Conservation (phyloP, 2,113 vertebrate genomes). For the Lophura nycthemera region DNA sequence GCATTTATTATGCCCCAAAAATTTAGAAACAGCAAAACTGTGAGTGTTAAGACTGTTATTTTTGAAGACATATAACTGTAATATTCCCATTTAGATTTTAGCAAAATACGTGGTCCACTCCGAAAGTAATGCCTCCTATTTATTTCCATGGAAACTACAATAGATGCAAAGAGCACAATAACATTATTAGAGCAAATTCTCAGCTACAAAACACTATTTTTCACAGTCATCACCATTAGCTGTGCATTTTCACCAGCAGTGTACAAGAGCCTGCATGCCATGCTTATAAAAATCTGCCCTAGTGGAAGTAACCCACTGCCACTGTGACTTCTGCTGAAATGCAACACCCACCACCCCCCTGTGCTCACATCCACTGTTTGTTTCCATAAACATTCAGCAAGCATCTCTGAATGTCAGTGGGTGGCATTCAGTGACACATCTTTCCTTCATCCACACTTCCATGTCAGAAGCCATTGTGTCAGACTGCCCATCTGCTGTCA, state of each 20-base stretch:
- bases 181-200: neutral
- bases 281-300: neutral
- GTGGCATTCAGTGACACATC: no score
- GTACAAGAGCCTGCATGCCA: neutral
- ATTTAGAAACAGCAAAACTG: neutral
- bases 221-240: no score
- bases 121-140: neutral
- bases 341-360: neutral
- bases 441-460: no score
- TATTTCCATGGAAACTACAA: neutral
- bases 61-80: constrained; percentile 9
- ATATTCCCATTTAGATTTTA: constrained; percentile 19
- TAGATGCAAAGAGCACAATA: neutral
- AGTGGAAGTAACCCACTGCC: no score
- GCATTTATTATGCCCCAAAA: neutral
- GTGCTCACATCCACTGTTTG: no score
- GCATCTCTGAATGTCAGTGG: no score
- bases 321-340: neutral
- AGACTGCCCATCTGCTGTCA: neutral
- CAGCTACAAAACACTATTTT: neutral
- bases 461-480: neutral
- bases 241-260: neutral
- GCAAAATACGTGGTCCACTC: neutral
- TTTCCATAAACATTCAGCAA: no score
- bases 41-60: constrained; percentile 12